These are phyloP conservation scores for Coptodon bakossiorum DNA, from an alignment of 2,113 vertebrate species.

Conservation along the genomic window DNA sequence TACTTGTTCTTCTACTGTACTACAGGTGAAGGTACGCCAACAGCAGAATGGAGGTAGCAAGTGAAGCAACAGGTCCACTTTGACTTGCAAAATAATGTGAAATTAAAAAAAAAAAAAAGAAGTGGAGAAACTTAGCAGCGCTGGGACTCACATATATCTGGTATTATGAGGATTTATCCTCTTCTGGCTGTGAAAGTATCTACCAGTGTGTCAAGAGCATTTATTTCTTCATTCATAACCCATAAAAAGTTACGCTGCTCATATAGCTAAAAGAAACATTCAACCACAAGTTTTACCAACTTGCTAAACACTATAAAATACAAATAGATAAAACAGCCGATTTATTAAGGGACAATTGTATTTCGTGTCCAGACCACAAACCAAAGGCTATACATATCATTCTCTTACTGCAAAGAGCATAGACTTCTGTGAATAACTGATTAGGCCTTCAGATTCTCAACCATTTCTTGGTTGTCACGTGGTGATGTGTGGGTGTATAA, in stretches of 20 bases:
- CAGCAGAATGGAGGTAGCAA: background rate
- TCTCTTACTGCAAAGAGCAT: background rate
- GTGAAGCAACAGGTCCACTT: background rate
- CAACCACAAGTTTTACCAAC: background rate
- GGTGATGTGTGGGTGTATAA: conserved; percentile 7
- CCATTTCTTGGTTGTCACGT: conserved; percentile 36
- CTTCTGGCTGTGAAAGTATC: background rate
- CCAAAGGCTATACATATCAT: background rate
- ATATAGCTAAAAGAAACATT: background rate
- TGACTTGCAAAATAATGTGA: background rate
- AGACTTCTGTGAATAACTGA: background rate
- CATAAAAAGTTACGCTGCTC: background rate
- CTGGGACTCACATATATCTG: background rate
- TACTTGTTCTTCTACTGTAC: background rate
- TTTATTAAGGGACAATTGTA: background rate
- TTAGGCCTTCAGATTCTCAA: background rate
- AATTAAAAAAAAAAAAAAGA: fast-evolving
- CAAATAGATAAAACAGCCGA: background rate
- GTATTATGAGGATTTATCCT: background rate
- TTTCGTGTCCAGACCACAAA: conserved; percentile 12
- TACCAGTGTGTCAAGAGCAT: background rate
- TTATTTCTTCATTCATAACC: background rate
- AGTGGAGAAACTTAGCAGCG: background rate
- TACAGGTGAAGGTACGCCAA: background rate
- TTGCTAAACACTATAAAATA: background rate